Evolutionary conservation across 2,888 invertebrate species (phyloP), one percentile per base, ranked within the genome.

Genomic region (Drosophila borborema): DNA sequence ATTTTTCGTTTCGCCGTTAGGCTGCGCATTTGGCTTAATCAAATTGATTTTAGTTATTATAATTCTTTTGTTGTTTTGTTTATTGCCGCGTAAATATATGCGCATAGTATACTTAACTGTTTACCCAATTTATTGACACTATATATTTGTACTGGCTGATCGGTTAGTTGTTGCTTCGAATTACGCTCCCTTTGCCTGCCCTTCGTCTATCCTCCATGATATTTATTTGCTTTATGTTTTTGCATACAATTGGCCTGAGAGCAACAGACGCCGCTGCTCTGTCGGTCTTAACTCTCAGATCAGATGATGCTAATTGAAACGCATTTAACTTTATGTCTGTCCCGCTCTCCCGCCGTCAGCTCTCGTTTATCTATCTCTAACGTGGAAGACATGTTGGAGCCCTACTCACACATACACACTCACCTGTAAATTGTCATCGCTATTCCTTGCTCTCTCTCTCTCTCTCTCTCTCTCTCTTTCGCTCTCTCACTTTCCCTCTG

Each of bases 101-200:
- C 70, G 55, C 58, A 10, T 60, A 48, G 64, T 77, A 77, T 72
- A 81, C 68, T 73, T 60, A 53, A 69, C 41, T 85, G 76, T 88
- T 85, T 86, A 76, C 89, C 79, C 83, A 80, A 86, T 51, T 69
- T 85, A 88, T 85, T 85, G 83, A 88, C 85, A 85, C 74, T 65
- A 74, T 67, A 70, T 74, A 80, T 87, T 75, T 84, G 67, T 61
- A 64, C 58, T 40, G 45, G 58, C 66, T 67, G 60, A 70, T 72
- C 56, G 69, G 72, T 67, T 41, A 38, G 23, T 54, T 54, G 54
- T 36, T 38, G 40, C 54, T 28, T 16, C 28, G n/a, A 23, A 28
- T n/a, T 7, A 1, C 20, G 3, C 16, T 12, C 16, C 18, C 38
- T 38, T 1, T 7, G 3, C 41, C 28, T 10, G n/a, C 28, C 40